These are phyloP conservation scores for Neoitamus cyanurus DNA, from an alignment of 2,888 invertebrate genomes.

Conservation along the genomic window DNA sequence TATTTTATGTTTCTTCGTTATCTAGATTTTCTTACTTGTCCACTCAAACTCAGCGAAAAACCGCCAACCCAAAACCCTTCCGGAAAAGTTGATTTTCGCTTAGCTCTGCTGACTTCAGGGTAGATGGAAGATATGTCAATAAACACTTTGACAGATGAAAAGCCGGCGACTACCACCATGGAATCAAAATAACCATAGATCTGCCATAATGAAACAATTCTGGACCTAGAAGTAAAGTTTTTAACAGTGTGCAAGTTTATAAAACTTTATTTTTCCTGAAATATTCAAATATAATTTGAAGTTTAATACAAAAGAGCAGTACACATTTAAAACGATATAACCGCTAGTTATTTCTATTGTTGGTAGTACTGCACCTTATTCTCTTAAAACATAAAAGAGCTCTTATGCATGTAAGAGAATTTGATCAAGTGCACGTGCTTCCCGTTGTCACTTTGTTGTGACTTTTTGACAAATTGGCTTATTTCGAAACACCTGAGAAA, in stretches of 20 bases:
- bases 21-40: not conserved
- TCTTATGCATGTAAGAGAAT: not conserved
- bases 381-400: not conserved
- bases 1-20: not conserved
- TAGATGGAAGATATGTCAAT: not conserved
- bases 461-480: not conserved
- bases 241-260: too few species aligned
- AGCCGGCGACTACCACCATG: not conserved
- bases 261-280: too few species aligned
- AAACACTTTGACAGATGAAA: not conserved
- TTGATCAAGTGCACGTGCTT: not conserved
- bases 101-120: too few species aligned
- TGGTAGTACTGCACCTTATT: not conserved
- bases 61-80: not conserved
- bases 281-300: too few species aligned
- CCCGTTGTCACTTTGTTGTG: not conserved
- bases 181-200: not conserved
- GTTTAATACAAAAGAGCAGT: too few species aligned
- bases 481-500: constrained; percentile 18
- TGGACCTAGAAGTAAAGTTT: too few species aligned
- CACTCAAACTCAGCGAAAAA: not conserved
- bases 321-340: too few species aligned
- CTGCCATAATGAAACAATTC: too few species aligned
- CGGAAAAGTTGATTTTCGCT: not conserved
- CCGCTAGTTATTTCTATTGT: not conserved